These are phyloP conservation scores for Sebastes nivosus DNA, from an alignment of 2,797 vertebrate genomes.

Conservation along the genomic window DNA sequence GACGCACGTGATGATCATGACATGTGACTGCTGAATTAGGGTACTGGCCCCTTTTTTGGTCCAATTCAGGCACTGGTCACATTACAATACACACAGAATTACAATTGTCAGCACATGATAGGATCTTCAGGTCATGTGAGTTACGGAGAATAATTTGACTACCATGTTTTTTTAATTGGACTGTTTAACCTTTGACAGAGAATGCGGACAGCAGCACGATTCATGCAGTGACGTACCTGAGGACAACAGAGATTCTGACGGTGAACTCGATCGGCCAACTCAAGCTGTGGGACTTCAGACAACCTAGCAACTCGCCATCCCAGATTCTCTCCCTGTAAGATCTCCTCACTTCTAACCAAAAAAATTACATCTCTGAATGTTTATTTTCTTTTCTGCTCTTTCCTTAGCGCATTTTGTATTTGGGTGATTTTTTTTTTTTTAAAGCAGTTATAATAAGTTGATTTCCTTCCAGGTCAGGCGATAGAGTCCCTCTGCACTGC, in stretches of 20 bases:
- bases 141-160: neutral
- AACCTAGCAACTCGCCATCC: constrained; percentile 90
- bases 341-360: neutral
- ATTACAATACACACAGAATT: too few species aligned
- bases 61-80: too few species aligned
- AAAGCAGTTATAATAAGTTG: neutral
- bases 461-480: constrained; percentile 82
- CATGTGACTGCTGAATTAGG: too few species aligned
- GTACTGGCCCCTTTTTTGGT: too few species aligned
- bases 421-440: neutral
- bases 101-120: neutral
- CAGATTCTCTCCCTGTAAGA: constrained; percentile 87
- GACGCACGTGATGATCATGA: too few species aligned
- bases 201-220: constrained; percentile 98
- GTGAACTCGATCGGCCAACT: constrained; percentile 98
- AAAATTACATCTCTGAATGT: neutral
- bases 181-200: constrained; percentile 75
- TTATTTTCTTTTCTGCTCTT: neutral
- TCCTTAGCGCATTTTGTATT: neutral
- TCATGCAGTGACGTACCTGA: constrained; percentile 93
- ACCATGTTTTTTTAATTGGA: neutral
- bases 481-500: constrained; percentile 93
- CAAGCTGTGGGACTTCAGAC: constrained; percentile 96
- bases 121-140: neutral
- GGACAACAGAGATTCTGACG: constrained; percentile 93